Evolutionary conservation across 2,113 vertebrate genomes (phyloP).

Genomic region (Thamnophis sirtalis): DNA sequence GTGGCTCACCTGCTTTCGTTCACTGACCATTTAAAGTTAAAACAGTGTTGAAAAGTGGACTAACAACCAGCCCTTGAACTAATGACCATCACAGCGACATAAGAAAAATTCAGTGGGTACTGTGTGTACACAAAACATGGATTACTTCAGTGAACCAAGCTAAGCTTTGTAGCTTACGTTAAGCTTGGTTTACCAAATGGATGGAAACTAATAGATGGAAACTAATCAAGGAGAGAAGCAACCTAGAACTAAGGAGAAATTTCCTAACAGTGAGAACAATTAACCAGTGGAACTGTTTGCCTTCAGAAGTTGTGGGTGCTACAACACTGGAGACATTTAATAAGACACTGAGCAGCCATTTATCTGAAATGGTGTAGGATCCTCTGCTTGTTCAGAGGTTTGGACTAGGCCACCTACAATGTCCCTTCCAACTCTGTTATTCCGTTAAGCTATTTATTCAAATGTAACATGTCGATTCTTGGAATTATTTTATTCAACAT

Average conservation of each 20-base stretch:
- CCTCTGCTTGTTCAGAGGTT: not conserved
- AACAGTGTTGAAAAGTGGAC: not conserved
- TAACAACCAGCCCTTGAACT: not conserved
- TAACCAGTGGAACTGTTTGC: not conserved
- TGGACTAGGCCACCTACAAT: not conserved
- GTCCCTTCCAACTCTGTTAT: not conserved
- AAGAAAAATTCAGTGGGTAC: not conserved
- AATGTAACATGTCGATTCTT: not conserved
- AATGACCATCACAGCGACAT: not conserved
- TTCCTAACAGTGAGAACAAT: not conserved
- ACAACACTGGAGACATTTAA: not conserved
- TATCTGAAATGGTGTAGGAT: not conserved
- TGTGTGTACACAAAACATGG: not conserved
- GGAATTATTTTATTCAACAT: not conserved
- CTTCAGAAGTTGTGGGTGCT: not conserved
- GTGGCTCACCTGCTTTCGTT: not conserved
- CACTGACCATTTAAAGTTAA: not conserved
- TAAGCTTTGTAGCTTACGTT: not conserved
- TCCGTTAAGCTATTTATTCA: not conserved
- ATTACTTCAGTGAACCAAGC: not conserved
- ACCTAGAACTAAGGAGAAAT: not conserved
- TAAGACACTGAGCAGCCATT: not conserved
- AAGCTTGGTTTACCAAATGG: not conserved
- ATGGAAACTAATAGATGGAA: not conserved
- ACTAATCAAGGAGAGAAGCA: not conserved